Conservation (phyloP, 2,888 invertebrate species). For the Callyntrura sp. region DNA sequence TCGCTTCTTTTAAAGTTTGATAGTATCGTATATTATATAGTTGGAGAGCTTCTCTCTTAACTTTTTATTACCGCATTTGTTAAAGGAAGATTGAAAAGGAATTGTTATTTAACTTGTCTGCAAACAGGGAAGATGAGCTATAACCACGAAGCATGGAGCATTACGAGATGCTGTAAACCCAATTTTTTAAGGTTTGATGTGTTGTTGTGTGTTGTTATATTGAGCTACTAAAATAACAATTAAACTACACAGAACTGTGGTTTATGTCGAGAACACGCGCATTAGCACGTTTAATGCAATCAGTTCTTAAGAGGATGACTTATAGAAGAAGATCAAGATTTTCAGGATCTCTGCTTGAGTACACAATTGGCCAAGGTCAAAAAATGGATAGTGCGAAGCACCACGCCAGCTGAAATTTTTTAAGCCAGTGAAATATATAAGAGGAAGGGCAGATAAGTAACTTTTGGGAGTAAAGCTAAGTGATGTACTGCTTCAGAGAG, state of each 20-base stretch:
- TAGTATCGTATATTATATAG: too few relatives aligned
- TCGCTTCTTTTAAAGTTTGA: conserved; percentile 1
- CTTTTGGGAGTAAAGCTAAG: too few relatives aligned
- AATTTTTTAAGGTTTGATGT: too few relatives aligned
- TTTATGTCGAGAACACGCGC: neutral
- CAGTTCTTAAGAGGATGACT: neutral
- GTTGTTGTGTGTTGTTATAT: too few relatives aligned
- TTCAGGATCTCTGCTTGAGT: conserved; percentile 59
- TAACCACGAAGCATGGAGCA: neutral
- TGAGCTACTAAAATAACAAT: neutral
- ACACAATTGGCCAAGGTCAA: conserved; percentile 67
- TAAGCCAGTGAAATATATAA: too few relatives aligned
- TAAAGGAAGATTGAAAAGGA: conserved; percentile 18
- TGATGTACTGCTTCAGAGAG: too few relatives aligned
- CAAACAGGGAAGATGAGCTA: conserved; percentile 29
- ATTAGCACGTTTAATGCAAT: conserved; percentile 30
- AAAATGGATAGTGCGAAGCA: neutral
- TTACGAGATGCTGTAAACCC: too few relatives aligned
- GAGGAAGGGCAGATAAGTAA: neutral
- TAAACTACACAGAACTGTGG: too few relatives aligned
- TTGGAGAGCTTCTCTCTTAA: too few relatives aligned
- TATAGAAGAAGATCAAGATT: conserved; percentile 21
- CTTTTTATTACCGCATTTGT: conserved; percentile 27
- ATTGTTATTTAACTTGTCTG: conserved; percentile 6
- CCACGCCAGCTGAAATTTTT: neutral